These are phyloP conservation scores for Carollia perspicillata DNA, from an alignment of 2,113 vertebrate species.

Conservation along the genomic window DNA sequence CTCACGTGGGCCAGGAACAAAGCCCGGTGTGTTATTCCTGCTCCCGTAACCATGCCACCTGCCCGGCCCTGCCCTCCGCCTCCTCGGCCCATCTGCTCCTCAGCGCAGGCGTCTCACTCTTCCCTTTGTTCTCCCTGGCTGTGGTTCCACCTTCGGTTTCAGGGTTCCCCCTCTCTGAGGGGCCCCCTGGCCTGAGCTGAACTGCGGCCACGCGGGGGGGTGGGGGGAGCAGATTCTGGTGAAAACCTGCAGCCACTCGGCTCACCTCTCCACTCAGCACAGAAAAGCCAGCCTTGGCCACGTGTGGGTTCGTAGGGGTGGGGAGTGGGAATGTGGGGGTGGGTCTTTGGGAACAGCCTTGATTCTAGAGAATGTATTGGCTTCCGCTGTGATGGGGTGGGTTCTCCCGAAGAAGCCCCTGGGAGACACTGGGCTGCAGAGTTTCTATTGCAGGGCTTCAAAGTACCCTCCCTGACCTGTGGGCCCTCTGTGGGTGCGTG, in stretches of 20 bases:
- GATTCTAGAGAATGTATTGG: not conserved
- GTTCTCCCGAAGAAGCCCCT: not conserved
- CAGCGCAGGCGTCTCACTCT: not conserved
- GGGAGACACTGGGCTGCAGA: not conserved
- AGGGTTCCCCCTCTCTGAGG: not conserved
- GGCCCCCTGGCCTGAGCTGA: not conserved
- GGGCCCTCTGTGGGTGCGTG: not conserved
- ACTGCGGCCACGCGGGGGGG: not conserved
- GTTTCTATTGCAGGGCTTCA: not conserved
- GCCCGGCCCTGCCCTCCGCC: slow-evolving; percentile 45
- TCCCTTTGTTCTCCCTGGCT: slow-evolving; percentile 22
- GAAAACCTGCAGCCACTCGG: not conserved
- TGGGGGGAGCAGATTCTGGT: not conserved
- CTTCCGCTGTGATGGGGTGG: not conserved
- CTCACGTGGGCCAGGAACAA: slow-evolving; percentile 38
- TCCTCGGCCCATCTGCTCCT: not conserved
- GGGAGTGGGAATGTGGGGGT: not conserved
- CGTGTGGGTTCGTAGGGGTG: not conserved
- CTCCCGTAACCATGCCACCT: not conserved
- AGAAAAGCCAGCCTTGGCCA: not conserved
- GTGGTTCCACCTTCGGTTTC: not conserved
- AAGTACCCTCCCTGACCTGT: not conserved
- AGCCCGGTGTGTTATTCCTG: slow-evolving; percentile 31
- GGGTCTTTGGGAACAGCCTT: not conserved
- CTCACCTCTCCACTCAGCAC: not conserved